Evolutionary conservation across 2,113 vertebrate species (phyloP), one percentile per base, ranked within the genome.

Genomic region (Pterocles gutturalis): DNA sequence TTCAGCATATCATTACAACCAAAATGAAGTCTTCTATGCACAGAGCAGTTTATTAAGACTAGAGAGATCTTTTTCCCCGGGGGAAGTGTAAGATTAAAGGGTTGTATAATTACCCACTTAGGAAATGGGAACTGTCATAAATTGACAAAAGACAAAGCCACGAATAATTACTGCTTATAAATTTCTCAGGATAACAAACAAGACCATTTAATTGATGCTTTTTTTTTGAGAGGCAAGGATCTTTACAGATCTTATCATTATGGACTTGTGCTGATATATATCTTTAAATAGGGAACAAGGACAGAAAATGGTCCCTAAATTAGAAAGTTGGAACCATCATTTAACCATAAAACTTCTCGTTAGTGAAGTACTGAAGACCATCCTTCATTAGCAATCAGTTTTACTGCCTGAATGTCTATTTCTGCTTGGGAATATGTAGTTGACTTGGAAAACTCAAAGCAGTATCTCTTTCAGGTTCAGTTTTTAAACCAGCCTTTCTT

Each of bases 91-190:
- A 87, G 33, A 92, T 90, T 92, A 91, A 93, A 89, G 60, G 62
- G 53, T 90, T 92, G 73, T 17, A 54, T 83, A 94, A 96, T 94
- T 91, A 90, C 25, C 73, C 61, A 67, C 45, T 91, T 93, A 83
- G 75, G 86, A 90, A 95, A 83, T 41, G 20, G 69, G 58, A 86
- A 61, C 51, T 88, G 67, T 86, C 91, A 54, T 85, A 97, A 93
- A 96, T 41, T 87, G 89, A 86, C 81, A 70, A 83, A 86, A 93
- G 73, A 88, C 62, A 73, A 93, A 93, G 70, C 66, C 54, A 91
- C 69, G 46, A 94, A 80, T 96, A 97, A 94, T 94, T 90, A 78
- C 41, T 86, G 70, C 82, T 91, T 83, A 78, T 83, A 76, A 72
- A 96, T 95, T 90, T 88, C 70, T 48, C 33, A 84, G 69, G 43